Base-by-base conservation (phyloP, 2,888 invertebrate genomes). In the Penaeus monodon region DNA sequence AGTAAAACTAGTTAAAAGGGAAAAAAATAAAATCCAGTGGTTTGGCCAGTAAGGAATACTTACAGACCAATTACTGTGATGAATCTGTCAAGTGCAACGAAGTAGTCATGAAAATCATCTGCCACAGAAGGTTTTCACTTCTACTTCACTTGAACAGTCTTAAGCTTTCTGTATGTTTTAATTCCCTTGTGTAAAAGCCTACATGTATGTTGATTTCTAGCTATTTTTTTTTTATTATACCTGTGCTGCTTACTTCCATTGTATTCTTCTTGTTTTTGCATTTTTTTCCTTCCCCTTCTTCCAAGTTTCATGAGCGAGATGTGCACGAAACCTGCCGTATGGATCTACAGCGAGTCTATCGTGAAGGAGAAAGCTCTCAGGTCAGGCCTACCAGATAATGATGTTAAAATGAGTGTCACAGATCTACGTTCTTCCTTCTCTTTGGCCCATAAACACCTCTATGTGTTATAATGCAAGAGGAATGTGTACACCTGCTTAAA, bases 341-440 rank as follows among this genome's bases (percentile, higher is more conserved):
- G 27, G 97, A 98, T 92, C 94, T 95, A 33, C 95, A 96, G n/a
- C 94, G 96, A 78, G 93, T 96, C 85, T 98, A 97, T 92, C 96
- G 96, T 90, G 97, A 97, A 92, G 98, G 97, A 74, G 98, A 98
- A 93, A 97, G 97, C 92, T 97, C 98, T 92, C 98, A 97, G 95
- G 96, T 96, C 91, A 90, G 91, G 38, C 44, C 65, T 64, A 17
- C 17, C 57, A 2, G 57, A 57, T 57, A 57, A 57, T 57, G 57
- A 57, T 57, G 57, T 57, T 57, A 57, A 57, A 57, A 57, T 20
- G 17, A 57, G 14, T 57, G 57, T 44, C 44, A 44, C 49, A 70
- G 33, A 38, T 24, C 49, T 63, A 24, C 82, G 65, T 66, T 73
- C 57, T 63, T 64, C n/a, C 29, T 29, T 27, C 70, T 70, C 27